Evolutionary conservation across 2,888 invertebrate genomes (phyloP), one percentile per base, ranked within the genome.

Genomic region (Hylaea fasciaria): DNA sequence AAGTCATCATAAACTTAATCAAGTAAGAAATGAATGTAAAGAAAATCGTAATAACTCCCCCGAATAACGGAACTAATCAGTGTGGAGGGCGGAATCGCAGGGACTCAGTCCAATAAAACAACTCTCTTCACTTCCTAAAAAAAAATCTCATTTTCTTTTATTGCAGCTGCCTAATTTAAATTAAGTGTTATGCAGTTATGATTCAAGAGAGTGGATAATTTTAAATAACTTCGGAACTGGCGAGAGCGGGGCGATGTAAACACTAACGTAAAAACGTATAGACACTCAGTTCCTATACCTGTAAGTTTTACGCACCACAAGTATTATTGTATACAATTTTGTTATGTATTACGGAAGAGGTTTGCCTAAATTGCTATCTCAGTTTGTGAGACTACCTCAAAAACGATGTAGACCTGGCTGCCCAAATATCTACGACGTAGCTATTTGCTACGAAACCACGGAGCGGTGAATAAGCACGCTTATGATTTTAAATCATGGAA

Each of bases 121-220:
- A 87, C 86, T 84, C 85, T 87, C 86, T 78, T 81, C 83, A 76
- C 81, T 84, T 84, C 85, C 86, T 90, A 88, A 87, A 87, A 86
- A 87, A 86, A 91, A 86, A 60, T 7, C 91, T 90, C 90, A 91
- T 91, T 91, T 88, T 82, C 86, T 83, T 91, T 92, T 91, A 91
- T 91, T 89, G 89, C 90, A 86, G 76, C 77, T 74, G 81, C 79
- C 89, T 92, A 92, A 92, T 91, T 91, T 91, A 87, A 90, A 91
- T 92, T 85, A 89, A 92, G 91, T 87, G 88, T 83, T 83, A 85
- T 91, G 91, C 91, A 89, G 91, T 91, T 91, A 90, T 89, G 88
- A 87, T 81, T 88, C 90, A 89, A 89, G 87, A 85, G 89, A 87
- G 87, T 83, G 89, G 81, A 89, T 89, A 84, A 91, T 90, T 89